A percentile compares a stretch with the other conserved stretches of the same genome.
Evolutionary conservation across 2,888 invertebrate species (phyloP).

Genomic region (Anthrax anthrax): DNA sequence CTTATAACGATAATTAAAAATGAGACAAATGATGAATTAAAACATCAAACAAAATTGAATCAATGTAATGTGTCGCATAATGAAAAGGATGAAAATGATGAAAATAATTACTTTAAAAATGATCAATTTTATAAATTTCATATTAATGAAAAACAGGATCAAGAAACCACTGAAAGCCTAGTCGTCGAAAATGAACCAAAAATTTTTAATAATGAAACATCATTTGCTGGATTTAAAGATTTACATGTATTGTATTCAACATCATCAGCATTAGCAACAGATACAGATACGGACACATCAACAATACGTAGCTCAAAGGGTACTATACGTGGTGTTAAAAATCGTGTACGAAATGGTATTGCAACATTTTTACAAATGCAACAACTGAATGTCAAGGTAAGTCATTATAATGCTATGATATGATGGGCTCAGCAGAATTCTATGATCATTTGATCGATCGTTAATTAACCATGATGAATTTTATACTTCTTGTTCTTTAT

Average conservation of each 20-base stretch:
- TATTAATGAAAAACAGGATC: conserved; percentile 40
- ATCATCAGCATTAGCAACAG: too few species aligned
- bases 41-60: too few species aligned
- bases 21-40: not conserved
- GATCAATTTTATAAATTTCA: conserved; percentile 65
- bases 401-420: too few species aligned
- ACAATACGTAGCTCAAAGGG: conserved; percentile 85
- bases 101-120: conserved; percentile 36
- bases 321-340: conserved; percentile 86
- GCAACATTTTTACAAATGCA: conserved; percentile 85
- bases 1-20: too few species aligned
- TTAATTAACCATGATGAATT: too few species aligned
- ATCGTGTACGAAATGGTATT: conserved; percentile 86
- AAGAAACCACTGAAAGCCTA: conserved; percentile 43
- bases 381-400: conserved; percentile 61
- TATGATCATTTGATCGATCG: too few species aligned
- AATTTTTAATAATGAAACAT: conserved; percentile 41
- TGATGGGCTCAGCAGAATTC: too few species aligned
- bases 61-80: not conserved
- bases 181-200: conserved; percentile 17
- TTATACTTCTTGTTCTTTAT: too few species aligned
- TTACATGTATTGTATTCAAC: too few species aligned
- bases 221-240: conserved; percentile 58
- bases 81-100: conserved; percentile 3
- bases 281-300: conserved; percentile 41